Conservation (phyloP, 2,797 vertebrate species). For the Siniperca scherzeri region DNA sequence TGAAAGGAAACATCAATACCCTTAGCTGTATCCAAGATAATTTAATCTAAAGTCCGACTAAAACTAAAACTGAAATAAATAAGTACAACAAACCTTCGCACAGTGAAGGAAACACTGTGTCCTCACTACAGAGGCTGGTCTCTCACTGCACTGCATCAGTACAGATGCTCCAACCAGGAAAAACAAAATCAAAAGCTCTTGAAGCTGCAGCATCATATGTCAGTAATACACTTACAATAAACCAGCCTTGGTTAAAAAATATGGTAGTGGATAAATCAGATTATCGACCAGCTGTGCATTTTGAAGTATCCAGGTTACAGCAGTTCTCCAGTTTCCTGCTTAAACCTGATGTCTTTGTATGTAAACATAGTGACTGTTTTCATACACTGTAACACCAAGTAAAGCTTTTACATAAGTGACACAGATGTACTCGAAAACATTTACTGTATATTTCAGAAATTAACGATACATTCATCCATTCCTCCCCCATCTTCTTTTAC, state of each 20-base stretch:
- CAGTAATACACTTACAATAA: conserved; percentile 4
- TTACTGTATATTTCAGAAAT: neutral
- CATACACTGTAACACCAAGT: neutral
- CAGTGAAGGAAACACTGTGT: no score
- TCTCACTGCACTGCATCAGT: neutral
- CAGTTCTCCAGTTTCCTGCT: conserved; percentile 24
- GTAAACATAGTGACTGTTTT: neutral
- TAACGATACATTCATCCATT: neutral
- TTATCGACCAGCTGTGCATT: conserved; percentile 15
- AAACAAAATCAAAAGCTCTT: neutral
- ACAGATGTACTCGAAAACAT: neutral
- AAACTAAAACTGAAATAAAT: neutral
- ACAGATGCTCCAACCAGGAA: neutral
- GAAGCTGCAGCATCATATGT: conserved; percentile 4
- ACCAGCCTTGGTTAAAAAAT: neutral
- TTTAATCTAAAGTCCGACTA: neutral
- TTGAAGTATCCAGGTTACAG: conserved; percentile 15
- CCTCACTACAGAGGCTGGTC: no score
- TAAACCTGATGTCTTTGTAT: conserved; percentile 20
- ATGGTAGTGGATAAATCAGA: neutral
- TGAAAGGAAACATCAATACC: neutral
- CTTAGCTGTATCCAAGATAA: neutral
- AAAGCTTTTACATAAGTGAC: neutral
- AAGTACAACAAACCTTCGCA: no score
- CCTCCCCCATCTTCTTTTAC: neutral